Evolutionary conservation across 2,888 invertebrate species (phyloP).

Genomic region (Dasysyrphus albostriatus): DNA sequence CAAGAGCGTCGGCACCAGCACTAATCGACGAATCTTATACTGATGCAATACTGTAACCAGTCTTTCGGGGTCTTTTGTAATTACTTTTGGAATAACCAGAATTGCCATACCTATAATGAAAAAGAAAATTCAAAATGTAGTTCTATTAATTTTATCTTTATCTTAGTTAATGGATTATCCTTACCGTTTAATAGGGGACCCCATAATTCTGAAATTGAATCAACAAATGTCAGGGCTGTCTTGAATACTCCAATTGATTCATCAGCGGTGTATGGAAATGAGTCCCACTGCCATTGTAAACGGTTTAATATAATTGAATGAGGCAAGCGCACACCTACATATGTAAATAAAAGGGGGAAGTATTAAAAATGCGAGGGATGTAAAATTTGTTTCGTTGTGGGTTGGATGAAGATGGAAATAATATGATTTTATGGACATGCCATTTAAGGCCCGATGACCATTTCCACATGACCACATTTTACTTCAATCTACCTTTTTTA

Average conservation of each 20-base stretch:
- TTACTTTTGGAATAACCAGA: slow-evolving; percentile 89
- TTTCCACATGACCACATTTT: too few relatives aligned
- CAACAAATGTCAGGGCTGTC: slow-evolving; percentile 95
- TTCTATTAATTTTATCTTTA: slow-evolving; percentile 2
- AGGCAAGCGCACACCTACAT: slow-evolving; percentile 93
- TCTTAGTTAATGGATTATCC: slow-evolving; percentile 1
- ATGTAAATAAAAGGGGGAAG: slow-evolving; percentile 38
- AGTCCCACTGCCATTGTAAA: slow-evolving; percentile 94
- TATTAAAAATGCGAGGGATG: not conserved
- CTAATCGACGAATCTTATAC: slow-evolving; percentile 91
- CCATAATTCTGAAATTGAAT: slow-evolving; percentile 95
- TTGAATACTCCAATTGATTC: slow-evolving; percentile 93
- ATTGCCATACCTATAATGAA: slow-evolving; percentile 85
- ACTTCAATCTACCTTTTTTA: too few relatives aligned
- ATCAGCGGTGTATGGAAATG: slow-evolving; percentile 89
- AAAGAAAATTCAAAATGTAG: not conserved
- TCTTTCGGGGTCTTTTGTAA: slow-evolving; percentile 91
- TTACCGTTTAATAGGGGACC: slow-evolving; percentile 90
- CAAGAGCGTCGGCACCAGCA: slow-evolving; percentile 93
- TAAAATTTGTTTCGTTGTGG: too few relatives aligned
- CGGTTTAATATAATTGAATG: slow-evolving; percentile 92
- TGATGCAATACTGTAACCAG: slow-evolving; percentile 88
- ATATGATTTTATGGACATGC: too few relatives aligned
- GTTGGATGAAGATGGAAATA: too few relatives aligned
- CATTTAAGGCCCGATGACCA: too few relatives aligned